A percentile compares a stretch with the other conserved stretches of the same genome.
phyloP scores from a whole-genome alignment of 2,888 invertebrate species.

The Tholera decimalis region DNA sequence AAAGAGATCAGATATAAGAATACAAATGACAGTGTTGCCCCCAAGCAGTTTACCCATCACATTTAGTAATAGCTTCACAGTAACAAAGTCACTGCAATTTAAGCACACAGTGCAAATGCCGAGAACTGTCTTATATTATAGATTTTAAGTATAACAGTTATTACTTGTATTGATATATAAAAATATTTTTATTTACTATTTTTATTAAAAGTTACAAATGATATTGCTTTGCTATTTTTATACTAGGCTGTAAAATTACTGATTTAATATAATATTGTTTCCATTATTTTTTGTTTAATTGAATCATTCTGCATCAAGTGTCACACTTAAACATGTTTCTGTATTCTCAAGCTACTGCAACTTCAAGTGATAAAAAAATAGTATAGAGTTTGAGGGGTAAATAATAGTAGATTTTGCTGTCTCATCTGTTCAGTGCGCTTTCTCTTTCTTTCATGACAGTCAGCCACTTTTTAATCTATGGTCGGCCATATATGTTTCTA shows the following conservation, averaged over 20 bases:
- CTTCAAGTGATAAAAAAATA: too few species aligned
- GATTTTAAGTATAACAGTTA: conserved; percentile 52
- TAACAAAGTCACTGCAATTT: conserved; percentile 67
- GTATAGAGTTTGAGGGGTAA: too few species aligned
- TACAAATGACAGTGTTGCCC: conserved; percentile 80
- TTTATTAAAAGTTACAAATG: conserved; percentile 82
- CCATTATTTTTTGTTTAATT: conserved; percentile 71
- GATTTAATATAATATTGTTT: conserved; percentile 85
- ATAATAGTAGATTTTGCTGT: too few species aligned
- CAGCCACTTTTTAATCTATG: too few species aligned
- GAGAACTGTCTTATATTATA: conserved; percentile 60
- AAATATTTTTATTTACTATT: conserved; percentile 66
- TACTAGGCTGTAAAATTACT: conserved; percentile 88
- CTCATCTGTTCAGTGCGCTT: too few species aligned
- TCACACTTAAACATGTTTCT: too few species aligned
- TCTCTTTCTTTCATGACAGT: too few species aligned
- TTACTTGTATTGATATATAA: conserved; percentile 58
- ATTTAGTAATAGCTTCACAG: conserved; percentile 75
- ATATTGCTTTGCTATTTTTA: conserved; percentile 89
- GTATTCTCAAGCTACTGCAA: too few species aligned
- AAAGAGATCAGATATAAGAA: conserved; percentile 89
- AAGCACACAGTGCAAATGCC: conserved; percentile 77
- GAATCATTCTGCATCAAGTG: conserved; percentile 1
- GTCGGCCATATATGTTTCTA: too few species aligned
- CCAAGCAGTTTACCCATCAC: conserved; percentile 86